Base-by-base conservation (phyloP, 1,140 invertebrate genomes). In the Pectinophora gossypiella region DNA sequence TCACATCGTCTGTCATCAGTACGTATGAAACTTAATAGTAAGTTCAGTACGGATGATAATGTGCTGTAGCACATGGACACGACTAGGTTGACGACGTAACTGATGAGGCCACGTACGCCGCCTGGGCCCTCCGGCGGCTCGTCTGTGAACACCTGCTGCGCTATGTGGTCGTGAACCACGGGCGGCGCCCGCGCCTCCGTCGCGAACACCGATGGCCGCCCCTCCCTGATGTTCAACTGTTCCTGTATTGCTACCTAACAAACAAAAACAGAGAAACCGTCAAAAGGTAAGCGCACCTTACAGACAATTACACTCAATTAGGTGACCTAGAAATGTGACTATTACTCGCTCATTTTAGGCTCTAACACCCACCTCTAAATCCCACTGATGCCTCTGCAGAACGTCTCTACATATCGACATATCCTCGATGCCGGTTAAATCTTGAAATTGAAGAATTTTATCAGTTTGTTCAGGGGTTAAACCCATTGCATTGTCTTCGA, bases 371-470 rank as follows among this genome's bases (percentile, higher is more conserved):
- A 85, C 83, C 90, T 98, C 96, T 56, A 98, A 88, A 88, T 98
- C 96, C 97, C 97, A 98, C 67, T 95, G 92, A 81, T 98, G 96
- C 72, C 94, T 91, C 76, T 95, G 94, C 23, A 98, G 85, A 19
- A 98, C 94, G 78, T 96, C 94, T 67, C 95, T 90, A 83, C 97
- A 98, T 83, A 96, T 92, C 19, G 95, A 93, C 63, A 98, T 92
- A 78, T 98, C 96, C 68, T 98, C 97, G 59, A 98, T 98, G 36
- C 97, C 96, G 46, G 96, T 98, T 48, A 99, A 89, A 87, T 98
- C 96, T 94, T 98, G 90, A 63, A 95, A 95, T 76, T 97, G 95
- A 18, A 96, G 87, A 58, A 97, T 92, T 90, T 96, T 97, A 72
- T 96, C 95, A 43, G 93, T 95, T 83, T 95, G 93, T 56, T 95